phyloP scores from a whole-genome alignment of 2,888 invertebrate species.

The Eutolmus rufibarbis region DNA sequence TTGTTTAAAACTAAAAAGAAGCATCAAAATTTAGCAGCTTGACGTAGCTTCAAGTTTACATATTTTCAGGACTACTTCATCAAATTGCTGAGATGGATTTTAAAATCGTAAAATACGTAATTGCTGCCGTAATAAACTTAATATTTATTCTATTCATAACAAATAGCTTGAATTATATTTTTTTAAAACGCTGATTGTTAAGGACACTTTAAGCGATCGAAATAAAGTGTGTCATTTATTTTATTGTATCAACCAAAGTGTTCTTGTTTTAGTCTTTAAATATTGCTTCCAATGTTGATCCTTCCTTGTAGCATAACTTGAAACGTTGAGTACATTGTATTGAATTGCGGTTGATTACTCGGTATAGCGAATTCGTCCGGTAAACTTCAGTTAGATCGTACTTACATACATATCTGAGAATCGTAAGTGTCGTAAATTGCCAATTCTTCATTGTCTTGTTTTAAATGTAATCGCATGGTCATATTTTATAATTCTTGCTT shows the following conservation, averaged over 20 bases:
- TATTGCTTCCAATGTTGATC: not conserved
- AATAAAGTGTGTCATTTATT: not conserved
- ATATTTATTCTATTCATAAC: slow-evolving; percentile 2
- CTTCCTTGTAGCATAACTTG: not conserved
- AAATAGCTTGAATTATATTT: slow-evolving; percentile 30
- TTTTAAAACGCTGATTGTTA: slow-evolving; percentile 10
- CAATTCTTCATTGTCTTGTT: not conserved
- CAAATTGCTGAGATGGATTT: slow-evolving; percentile 63
- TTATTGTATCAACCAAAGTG: not conserved
- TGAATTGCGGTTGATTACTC: not conserved
- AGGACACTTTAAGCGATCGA: slow-evolving; percentile 1
- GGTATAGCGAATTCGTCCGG: not conserved
- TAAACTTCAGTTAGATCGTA: not conserved
- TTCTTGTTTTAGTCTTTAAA: not conserved
- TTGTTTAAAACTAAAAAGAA: slow-evolving; percentile 2
- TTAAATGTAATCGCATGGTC: slow-evolving; percentile 18
- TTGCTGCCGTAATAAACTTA: slow-evolving; percentile 53
- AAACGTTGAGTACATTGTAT: not conserved
- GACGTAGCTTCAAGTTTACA: slow-evolving; percentile 50
- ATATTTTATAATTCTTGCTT: not conserved
- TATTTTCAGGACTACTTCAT: slow-evolving; percentile 62
- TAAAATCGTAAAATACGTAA: slow-evolving; percentile 62
- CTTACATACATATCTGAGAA: not conserved
- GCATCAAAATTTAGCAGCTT: slow-evolving; percentile 10
- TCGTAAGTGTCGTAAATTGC: not conserved